Conservation (phyloP, 1,140 invertebrate genomes). For the Aphis gossypii region DNA sequence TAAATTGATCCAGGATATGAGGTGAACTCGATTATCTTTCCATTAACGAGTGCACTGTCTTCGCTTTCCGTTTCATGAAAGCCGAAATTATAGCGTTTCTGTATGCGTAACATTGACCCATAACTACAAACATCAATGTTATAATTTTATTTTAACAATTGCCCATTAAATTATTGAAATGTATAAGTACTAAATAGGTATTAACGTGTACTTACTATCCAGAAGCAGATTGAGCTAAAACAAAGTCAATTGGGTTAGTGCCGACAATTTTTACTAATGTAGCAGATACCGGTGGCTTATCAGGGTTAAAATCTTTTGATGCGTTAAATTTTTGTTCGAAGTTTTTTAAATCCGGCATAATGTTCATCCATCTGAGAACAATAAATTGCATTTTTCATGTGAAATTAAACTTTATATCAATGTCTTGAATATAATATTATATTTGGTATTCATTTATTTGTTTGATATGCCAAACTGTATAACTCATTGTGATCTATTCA, state of each 20-base stretch:
- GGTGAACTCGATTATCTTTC: slow-evolving; percentile 74
- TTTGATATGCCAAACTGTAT: background rate
- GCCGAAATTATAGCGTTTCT: slow-evolving; percentile 88
- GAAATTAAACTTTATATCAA: background rate
- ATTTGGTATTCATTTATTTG: background rate
- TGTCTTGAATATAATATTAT: background rate
- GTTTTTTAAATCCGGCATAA: slow-evolving; percentile 81
- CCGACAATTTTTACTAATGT: slow-evolving; percentile 71
- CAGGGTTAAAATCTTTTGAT: slow-evolving; percentile 60
- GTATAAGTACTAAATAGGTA: too few species aligned
- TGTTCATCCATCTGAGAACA: slow-evolving; percentile 71
- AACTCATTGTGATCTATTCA: background rate
- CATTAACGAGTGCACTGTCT: slow-evolving; percentile 69
- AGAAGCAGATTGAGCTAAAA: slow-evolving; percentile 76
- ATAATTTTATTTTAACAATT: background rate
- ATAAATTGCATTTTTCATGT: background rate
- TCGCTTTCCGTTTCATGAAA: slow-evolving; percentile 70
- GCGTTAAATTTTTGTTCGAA: slow-evolving; percentile 66
- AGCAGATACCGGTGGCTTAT: slow-evolving; percentile 64
- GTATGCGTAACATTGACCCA: slow-evolving; percentile 83
- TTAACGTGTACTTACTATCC: slow-evolving; percentile 66
- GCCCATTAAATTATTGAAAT: background rate
- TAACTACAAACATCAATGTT: slow-evolving; percentile 68
- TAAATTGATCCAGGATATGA: slow-evolving; percentile 87
- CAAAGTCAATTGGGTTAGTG: slow-evolving; percentile 67